Evolutionary conservation across 2,113 vertebrate genomes (phyloP).

Genomic region (Lates calcarifer): DNA sequence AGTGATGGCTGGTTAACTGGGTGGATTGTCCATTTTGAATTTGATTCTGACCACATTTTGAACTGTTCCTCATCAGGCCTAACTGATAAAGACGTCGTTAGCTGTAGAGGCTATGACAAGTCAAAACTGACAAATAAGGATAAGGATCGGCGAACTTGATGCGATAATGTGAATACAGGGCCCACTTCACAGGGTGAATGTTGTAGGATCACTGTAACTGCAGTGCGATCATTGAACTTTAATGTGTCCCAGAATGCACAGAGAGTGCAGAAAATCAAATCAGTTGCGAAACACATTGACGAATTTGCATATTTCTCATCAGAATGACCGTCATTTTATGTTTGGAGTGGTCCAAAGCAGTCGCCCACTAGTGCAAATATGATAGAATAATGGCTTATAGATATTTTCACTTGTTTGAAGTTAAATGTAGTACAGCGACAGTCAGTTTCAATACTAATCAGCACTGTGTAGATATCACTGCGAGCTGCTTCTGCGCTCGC

Average conservation of each 20-base stretch:
- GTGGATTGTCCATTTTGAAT: not conserved
- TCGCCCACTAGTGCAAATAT: too few relatives aligned
- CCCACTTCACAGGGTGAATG: not conserved
- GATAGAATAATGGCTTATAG: too few relatives aligned
- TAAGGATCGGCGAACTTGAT: not conserved
- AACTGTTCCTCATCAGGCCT: not conserved
- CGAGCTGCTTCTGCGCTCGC: slow-evolving; percentile 33
- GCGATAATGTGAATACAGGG: not conserved
- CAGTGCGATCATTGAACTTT: too few relatives aligned
- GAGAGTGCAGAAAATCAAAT: not conserved
- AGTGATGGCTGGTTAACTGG: not conserved
- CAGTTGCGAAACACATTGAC: too few relatives aligned
- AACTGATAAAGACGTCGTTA: not conserved
- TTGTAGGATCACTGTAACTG: not conserved
- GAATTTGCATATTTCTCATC: not conserved
- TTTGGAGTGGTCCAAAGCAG: not conserved
- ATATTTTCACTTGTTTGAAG: too few relatives aligned
- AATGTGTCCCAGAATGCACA: not conserved
- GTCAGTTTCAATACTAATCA: too few relatives aligned
- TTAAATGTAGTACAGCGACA: too few relatives aligned
- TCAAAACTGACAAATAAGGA: not conserved
- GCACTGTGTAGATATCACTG: too few relatives aligned
- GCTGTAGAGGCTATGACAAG: not conserved
- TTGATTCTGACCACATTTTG: not conserved
- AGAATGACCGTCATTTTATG: too few relatives aligned